Conservation (phyloP, 2,888 invertebrate genomes). For the Cryptus armator region DNA sequence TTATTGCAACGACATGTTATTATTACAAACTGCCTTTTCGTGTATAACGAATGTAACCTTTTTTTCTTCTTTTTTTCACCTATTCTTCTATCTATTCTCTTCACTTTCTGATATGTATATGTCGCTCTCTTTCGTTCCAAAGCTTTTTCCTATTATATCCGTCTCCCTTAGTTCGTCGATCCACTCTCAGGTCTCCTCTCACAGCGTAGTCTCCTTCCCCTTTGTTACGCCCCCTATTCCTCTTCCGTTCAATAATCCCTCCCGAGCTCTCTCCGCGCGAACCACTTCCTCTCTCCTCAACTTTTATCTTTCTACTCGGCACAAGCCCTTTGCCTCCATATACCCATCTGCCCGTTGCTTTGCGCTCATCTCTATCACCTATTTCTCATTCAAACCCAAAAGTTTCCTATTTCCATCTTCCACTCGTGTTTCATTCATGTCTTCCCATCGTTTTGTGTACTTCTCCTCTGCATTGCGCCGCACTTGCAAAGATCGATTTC, state of each 20-base stretch:
- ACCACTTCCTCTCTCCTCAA: slow-evolving; percentile 12
- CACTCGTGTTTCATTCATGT: slow-evolving; percentile 4
- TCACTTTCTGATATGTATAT: too few relatives aligned
- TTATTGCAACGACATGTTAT: too few relatives aligned
- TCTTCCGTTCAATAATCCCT: slow-evolving; percentile 22
- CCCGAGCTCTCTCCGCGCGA: background rate
- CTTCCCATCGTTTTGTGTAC: background rate
- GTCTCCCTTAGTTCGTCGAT: background rate
- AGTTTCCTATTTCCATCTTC: background rate
- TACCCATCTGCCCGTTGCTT: background rate
- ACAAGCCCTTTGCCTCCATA: background rate
- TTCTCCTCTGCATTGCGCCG: background rate
- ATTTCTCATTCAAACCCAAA: slow-evolving; percentile 4
- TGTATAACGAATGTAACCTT: too few relatives aligned
- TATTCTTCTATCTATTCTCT: too few relatives aligned
- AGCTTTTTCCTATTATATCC: slow-evolving; percentile 1
- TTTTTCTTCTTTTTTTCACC: too few relatives aligned
- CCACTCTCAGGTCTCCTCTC: too few relatives aligned
- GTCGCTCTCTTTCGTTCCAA: background rate
- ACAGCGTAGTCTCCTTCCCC: background rate
- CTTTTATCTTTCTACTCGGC: slow-evolving; percentile 1
- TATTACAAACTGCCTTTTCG: too few relatives aligned
- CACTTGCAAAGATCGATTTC: background rate
- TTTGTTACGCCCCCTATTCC: slow-evolving; percentile 1
- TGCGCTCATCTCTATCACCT: background rate